phyloP scores from a whole-genome alignment of 1,140 invertebrate species.

The Drosophila sproati region DNA sequence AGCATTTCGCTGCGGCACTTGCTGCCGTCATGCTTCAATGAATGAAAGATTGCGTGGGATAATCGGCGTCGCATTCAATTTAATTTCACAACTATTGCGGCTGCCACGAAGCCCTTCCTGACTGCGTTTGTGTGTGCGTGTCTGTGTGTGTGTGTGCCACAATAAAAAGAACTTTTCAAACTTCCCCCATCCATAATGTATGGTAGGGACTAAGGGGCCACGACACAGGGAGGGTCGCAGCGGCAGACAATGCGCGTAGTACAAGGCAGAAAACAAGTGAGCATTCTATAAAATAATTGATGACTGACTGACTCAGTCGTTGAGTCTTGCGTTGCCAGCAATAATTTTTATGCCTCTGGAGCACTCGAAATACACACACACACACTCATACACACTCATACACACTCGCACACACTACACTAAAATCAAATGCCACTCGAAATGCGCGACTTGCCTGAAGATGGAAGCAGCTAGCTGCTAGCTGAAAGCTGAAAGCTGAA shows the following conservation, averaged over 20 bases:
- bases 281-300: slow-evolving; percentile 84
- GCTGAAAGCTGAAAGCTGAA: slow-evolving; percentile 35
- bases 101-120: slow-evolving; percentile 72
- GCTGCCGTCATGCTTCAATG: slow-evolving; percentile 42
- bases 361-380: slow-evolving; percentile 57
- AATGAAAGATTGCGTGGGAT: slow-evolving; percentile 82
- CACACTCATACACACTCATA: slow-evolving; percentile 38
- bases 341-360: slow-evolving; percentile 77
- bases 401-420: slow-evolving; percentile 45
- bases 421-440: slow-evolving; percentile 83
- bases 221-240: background rate
- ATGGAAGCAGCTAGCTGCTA: slow-evolving; percentile 38
- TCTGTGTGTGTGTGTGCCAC: background rate
- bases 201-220: background rate
- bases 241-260: slow-evolving; percentile 47
- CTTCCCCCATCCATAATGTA: slow-evolving; percentile 31
- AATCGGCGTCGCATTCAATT: slow-evolving; percentile 83
- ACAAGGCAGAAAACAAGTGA: slow-evolving; percentile 76
- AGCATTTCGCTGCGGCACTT: slow-evolving; percentile 21
- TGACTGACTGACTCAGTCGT: slow-evolving; percentile 79
- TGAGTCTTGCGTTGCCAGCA: slow-evolving; percentile 61
- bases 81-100: slow-evolving; percentile 82
- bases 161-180: slow-evolving; percentile 67
- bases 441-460: slow-evolving; percentile 70
- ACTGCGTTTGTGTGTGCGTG: slow-evolving; percentile 7